Conservation (phyloP, 2,113 vertebrate genomes). For the Nibea albiflora region DNA sequence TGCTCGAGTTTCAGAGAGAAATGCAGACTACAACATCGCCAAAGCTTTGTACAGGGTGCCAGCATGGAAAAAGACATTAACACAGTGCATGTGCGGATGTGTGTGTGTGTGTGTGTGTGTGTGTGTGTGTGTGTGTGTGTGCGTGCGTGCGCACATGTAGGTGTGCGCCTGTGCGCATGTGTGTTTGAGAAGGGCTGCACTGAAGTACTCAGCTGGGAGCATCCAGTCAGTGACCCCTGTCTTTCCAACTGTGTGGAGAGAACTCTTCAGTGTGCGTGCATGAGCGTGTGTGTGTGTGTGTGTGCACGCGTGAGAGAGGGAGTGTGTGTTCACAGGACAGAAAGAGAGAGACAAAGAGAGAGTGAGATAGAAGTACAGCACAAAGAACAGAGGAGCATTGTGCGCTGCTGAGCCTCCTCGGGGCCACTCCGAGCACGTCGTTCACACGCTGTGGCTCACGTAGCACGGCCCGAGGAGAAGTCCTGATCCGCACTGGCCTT, state of each 20-base stretch:
- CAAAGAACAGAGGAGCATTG: constrained; percentile 82
- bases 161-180: constrained; percentile 12
- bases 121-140: constrained; percentile 43
- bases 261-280: constrained; percentile 66
- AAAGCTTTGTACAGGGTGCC: constrained; percentile 55
- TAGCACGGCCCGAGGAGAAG: constrained; percentile 56
- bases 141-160: constrained; percentile 8
- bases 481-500: constrained; percentile 64
- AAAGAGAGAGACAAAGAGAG: constrained; percentile 60
- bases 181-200: constrained; percentile 70
- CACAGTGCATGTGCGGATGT: constrained; percentile 39
- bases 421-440: constrained; percentile 33
- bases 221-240: constrained; percentile 82
- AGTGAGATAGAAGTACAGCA: constrained; percentile 61
- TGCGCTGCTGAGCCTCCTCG: constrained; percentile 63
- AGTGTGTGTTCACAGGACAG: constrained; percentile 42
- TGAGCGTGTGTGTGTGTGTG: constrained; percentile 38
- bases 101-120: constrained; percentile 22
- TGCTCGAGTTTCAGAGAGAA: constrained; percentile 39
- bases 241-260: constrained; percentile 79
- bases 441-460: constrained; percentile 64
- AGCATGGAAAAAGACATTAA: constrained; percentile 78
- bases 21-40: constrained; percentile 27
- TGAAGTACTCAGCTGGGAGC: constrained; percentile 79
- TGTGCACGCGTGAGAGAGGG: constrained; percentile 17